A percentile compares a stretch with the other conserved stretches of the same genome.
phyloP scores from a whole-genome alignment of 2,797 vertebrate genomes.

The Hylomyscus alleni region DNA sequence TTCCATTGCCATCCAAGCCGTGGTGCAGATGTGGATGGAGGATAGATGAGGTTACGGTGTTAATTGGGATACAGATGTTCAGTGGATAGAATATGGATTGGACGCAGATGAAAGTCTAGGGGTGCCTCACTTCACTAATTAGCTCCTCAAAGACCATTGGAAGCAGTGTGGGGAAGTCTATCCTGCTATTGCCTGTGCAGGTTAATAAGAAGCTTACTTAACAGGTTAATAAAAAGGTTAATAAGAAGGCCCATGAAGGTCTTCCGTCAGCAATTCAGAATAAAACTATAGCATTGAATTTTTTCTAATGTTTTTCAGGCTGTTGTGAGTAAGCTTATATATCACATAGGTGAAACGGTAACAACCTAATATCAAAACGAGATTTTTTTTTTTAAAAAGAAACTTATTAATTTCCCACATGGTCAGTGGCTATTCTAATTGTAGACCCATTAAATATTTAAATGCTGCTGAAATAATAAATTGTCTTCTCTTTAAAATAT shows the following conservation, averaged over 20 bases:
- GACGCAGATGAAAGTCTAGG: conserved; percentile 43
- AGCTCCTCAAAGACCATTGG: conserved; percentile 64
- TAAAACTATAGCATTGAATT: conserved; percentile 18
- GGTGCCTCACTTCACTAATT: conserved; percentile 52
- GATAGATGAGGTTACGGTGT: conserved; percentile 64
- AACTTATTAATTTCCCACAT: conserved; percentile 41
- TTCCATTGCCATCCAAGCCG: conserved; percentile 30
- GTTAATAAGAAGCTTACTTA: conserved; percentile 67
- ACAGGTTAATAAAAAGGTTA: conserved; percentile 77
- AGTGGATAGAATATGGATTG: conserved; percentile 23
- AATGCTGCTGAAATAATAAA: conserved; percentile 86
- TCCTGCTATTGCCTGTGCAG: conserved; percentile 22
- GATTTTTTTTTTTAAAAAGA: conserved; percentile 19
- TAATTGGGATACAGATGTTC: conserved; percentile 72
- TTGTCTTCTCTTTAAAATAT: conserved; percentile 83
- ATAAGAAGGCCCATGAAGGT: conserved; percentile 70
- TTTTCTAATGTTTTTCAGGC: conserved; percentile 57
- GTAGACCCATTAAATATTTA: conserved; percentile 84
- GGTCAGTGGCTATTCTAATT: conserved; percentile 73
- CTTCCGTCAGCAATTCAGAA: conserved; percentile 67
- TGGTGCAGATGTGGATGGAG: conserved; percentile 53
- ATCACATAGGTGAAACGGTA: conserved; percentile 51
- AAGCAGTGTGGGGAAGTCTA: background rate
- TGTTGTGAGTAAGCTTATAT: conserved; percentile 42
- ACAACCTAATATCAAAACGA: conserved; percentile 48